A percentile compares a stretch with the other conserved stretches of the same genome.
Evolutionary conservation across 1,140 invertebrate genomes (phyloP).

Genomic region (Brachionus asplanchnoidis): DNA sequence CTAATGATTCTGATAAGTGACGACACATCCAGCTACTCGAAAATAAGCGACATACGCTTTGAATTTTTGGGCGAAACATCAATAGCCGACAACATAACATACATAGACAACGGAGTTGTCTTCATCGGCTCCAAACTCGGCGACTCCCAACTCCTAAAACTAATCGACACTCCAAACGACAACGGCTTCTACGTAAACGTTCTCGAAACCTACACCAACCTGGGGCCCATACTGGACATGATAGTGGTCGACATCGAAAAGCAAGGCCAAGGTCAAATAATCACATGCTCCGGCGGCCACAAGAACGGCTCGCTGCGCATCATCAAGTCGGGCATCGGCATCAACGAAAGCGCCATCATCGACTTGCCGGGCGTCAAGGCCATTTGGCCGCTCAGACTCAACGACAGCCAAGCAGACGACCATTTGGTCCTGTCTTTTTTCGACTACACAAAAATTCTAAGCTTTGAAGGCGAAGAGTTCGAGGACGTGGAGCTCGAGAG

Average conservation of each 20-base stretch:
- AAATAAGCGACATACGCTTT: slow-evolving; percentile 48
- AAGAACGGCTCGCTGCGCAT: slow-evolving; percentile 95
- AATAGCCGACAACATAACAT: slow-evolving; percentile 96
- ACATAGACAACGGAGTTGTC: slow-evolving; percentile 94
- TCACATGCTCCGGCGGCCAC: slow-evolving; percentile 92
- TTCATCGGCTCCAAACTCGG: slow-evolving; percentile 93
- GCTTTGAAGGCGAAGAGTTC: slow-evolving; percentile 75
- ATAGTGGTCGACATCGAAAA: slow-evolving; percentile 84
- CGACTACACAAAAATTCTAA: slow-evolving; percentile 64
- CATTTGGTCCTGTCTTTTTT: slow-evolving; percentile 48
- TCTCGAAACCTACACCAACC: slow-evolving; percentile 92
- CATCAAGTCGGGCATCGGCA: slow-evolving; percentile 93
- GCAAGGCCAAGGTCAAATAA: slow-evolving; percentile 80
- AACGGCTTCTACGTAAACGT: slow-evolving; percentile 78
- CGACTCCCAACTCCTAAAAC: slow-evolving; percentile 88
- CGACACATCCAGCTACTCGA: slow-evolving; percentile 57
- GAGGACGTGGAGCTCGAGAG: slow-evolving; percentile 81
- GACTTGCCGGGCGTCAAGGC: slow-evolving; percentile 83
- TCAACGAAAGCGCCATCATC: slow-evolving; percentile 92
- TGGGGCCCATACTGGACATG: slow-evolving; percentile 96
- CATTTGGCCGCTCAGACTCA: slow-evolving; percentile 38
- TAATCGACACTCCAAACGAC: slow-evolving; percentile 78
- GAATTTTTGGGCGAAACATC: slow-evolving; percentile 67
- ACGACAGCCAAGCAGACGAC: slow-evolving; percentile 44
- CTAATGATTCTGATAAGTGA: slow-evolving; percentile 89